A percentile compares a stretch with the other conserved stretches of the same genome.
These are phyloP conservation scores for Polymixis flavicincta DNA, from an alignment of 2,888 invertebrate genomes.

Conservation along the genomic window DNA sequence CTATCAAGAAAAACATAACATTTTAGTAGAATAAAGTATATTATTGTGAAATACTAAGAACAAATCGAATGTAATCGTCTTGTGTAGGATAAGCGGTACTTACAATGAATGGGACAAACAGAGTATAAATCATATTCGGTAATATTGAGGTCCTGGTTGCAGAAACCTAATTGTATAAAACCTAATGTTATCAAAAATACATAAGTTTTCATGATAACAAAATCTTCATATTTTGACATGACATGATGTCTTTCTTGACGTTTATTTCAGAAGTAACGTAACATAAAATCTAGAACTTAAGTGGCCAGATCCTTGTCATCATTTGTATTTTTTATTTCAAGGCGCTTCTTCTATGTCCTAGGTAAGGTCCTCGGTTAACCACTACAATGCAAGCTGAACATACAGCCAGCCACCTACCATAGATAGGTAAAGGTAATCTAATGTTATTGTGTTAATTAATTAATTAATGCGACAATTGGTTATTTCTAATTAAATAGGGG, in stretches of 20 bases:
- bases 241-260: conserved; percentile 71
- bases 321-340: conserved; percentile 24
- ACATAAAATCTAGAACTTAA: conserved; percentile 51
- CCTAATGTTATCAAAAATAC: conserved; percentile 83
- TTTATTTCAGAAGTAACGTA: conserved; percentile 33
- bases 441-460: not conserved
- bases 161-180: conserved; percentile 78
- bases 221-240: conserved; percentile 81
- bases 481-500: not conserved
- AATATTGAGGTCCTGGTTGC: conserved; percentile 72
- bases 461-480: not conserved
- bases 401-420: not conserved
- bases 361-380: too few relatives aligned
- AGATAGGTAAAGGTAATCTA: too few relatives aligned
- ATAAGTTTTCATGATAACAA: conserved; percentile 85
- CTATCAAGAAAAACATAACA: conserved; percentile 63
- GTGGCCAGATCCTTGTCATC: conserved; percentile 65
- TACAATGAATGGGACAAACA: conserved; percentile 79
- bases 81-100: conserved; percentile 64
- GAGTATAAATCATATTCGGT: conserved; percentile 74
- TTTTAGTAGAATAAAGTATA: conserved; percentile 7
- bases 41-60: conserved; percentile 7
- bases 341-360: not conserved
- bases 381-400: too few relatives aligned
- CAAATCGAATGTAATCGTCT: not conserved